phyloP scores from a whole-genome alignment of 2,113 vertebrate species.

The Haemorhous mexicanus region DNA sequence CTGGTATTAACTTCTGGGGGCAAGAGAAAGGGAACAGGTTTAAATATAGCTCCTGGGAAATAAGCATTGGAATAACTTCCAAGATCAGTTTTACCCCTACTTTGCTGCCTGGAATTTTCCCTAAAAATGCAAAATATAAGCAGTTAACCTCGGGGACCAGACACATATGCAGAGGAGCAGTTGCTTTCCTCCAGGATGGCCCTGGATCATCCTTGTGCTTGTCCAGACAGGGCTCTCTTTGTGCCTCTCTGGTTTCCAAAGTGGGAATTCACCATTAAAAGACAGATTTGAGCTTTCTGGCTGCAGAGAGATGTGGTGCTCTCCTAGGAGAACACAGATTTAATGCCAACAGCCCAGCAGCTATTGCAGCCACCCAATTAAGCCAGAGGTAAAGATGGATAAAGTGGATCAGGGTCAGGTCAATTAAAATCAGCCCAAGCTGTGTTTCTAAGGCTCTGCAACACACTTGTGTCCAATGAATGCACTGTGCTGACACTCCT shows the following conservation, averaged over 20 bases:
- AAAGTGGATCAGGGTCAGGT: slow-evolving; percentile 57
- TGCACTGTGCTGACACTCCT: not conserved
- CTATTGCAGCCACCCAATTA: not conserved
- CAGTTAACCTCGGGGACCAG: not conserved
- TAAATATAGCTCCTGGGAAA: slow-evolving; percentile 31
- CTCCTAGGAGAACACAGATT: not conserved
- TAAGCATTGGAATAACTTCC: not conserved
- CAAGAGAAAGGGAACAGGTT: not conserved
- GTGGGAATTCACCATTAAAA: not conserved
- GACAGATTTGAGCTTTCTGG: not conserved
- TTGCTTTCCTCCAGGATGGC: not conserved
- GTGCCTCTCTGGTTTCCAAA: not conserved
- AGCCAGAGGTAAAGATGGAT: slow-evolving; percentile 45
- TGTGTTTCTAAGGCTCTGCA: not conserved
- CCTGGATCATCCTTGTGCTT: not conserved
- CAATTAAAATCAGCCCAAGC: slow-evolving; percentile 44
- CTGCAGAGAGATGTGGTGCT: not conserved
- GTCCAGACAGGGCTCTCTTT: not conserved
- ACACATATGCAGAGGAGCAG: not conserved
- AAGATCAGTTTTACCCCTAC: not conserved
- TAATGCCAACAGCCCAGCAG: not conserved
- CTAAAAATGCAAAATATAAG: not conserved
- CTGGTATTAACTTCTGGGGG: not conserved
- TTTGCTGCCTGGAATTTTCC: not conserved
- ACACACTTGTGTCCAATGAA: not conserved